A percentile compares a stretch with the other conserved stretches of the same genome.
Evolutionary conservation across 2,113 vertebrate species (phyloP).

Genomic region (Cynopterus brachyotis): DNA sequence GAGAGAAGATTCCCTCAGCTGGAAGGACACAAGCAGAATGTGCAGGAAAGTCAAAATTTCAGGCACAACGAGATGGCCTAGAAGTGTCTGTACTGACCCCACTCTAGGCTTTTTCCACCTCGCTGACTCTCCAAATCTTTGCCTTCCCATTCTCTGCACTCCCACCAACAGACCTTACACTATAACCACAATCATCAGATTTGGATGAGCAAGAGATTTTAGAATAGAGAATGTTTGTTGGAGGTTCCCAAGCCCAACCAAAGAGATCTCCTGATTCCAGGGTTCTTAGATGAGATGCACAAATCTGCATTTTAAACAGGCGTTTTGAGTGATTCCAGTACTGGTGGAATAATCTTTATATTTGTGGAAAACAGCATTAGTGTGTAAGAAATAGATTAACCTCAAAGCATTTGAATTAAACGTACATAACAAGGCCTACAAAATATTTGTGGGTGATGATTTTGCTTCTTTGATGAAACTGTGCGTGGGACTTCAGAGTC

Average conservation of each 20-base stretch:
- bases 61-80: accelerated
- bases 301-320: neutral
- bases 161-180: neutral
- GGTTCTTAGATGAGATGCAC: neutral
- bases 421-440: neutral
- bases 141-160: neutral
- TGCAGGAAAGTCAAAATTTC: neutral
- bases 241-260: neutral
- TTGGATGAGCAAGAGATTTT: neutral
- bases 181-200: neutral
- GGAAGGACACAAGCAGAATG: neutral
- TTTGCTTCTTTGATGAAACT: neutral
- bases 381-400: neutral
- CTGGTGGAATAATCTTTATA: accelerated
- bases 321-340: neutral
- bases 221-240: neutral
- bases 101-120: neutral
- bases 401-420: neutral
- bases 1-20: neutral
- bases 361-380: neutral
- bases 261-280: neutral
- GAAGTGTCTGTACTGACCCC: accelerated
- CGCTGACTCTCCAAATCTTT: neutral
- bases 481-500: neutral
- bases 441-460: neutral